These are phyloP conservation scores for Alaudala cheleensis DNA, from an alignment of 2,113 vertebrate genomes.

Conservation along the genomic window DNA sequence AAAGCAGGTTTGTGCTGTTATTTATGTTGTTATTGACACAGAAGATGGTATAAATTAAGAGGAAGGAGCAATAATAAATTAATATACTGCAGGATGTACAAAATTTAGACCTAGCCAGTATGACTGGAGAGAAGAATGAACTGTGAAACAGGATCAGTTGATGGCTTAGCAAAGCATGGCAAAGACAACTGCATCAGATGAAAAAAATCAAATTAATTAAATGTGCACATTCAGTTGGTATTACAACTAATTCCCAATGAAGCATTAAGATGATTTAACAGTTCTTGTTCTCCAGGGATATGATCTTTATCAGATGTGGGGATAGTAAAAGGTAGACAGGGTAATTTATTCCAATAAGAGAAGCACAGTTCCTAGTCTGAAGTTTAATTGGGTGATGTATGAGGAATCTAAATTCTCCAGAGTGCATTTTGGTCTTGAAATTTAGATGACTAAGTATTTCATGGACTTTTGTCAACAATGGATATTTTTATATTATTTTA, in stretches of 20 bases:
- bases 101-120: background rate
- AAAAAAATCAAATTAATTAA: constrained; percentile 37
- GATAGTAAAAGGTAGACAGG: background rate
- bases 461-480: background rate
- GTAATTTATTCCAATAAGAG: constrained; percentile 24
- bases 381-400: background rate
- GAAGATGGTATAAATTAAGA: background rate
- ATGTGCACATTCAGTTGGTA: background rate
- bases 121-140: background rate
- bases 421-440: background rate
- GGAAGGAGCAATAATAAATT: background rate
- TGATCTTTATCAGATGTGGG: constrained; percentile 9
- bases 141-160: background rate
- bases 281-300: constrained; percentile 6
- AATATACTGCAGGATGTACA: background rate
- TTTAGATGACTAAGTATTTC: background rate
- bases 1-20: background rate
- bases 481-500: background rate
- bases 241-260: constrained; percentile 7
- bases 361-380: background rate
- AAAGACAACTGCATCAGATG: background rate
- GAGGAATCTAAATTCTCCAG: background rate
- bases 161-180: background rate
- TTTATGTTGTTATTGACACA: background rate
- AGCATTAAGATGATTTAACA: constrained; percentile 39